phyloP scores from a whole-genome alignment of 2,888 invertebrate genomes.

The Asteroscopus sphinx region DNA sequence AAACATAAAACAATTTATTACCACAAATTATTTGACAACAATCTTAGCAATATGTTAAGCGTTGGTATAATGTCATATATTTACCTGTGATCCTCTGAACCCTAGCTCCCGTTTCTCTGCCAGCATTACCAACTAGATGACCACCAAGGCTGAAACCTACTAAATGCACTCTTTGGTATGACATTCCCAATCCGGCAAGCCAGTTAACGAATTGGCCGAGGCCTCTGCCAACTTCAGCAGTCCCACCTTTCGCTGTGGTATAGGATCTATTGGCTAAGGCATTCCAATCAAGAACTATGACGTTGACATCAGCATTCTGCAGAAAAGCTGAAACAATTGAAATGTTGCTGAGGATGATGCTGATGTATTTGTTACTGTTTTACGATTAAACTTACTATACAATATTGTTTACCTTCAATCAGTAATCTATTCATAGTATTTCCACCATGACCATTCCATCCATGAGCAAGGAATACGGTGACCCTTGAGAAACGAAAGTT shows the following conservation, averaged over 20 bases:
- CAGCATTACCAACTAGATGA: conserved; percentile 80
- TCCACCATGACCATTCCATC: conserved; percentile 74
- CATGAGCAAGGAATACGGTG: conserved; percentile 74
- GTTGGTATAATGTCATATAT: not conserved
- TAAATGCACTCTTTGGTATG: conserved; percentile 73
- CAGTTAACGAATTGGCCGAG: conserved; percentile 72
- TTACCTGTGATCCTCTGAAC: conserved; percentile 79
- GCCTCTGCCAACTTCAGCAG: conserved; percentile 65
- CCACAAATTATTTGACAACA: not conserved
- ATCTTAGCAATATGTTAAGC: not conserved
- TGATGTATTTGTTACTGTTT: not conserved
- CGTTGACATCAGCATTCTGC: conserved; percentile 71
- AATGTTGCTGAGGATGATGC: too few relatives aligned
- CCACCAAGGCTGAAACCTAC: conserved; percentile 85
- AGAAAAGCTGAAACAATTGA: conserved; percentile 74
- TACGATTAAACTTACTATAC: not conserved
- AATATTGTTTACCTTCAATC: conserved; percentile 66
- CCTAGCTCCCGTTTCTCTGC: conserved; percentile 66
- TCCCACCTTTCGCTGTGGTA: conserved; percentile 70
- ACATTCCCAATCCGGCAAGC: conserved; percentile 64
- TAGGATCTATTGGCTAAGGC: conserved; percentile 74
- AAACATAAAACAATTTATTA: conserved; percentile 13
- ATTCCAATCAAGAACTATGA: conserved; percentile 83
- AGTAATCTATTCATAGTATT: conserved; percentile 67
- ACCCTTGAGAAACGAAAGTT: conserved; percentile 63